Evolutionary conservation across 2,888 invertebrate genomes (phyloP), one percentile per base, ranked within the genome.

Genomic region (Drosophila cyrtoloma): DNA sequence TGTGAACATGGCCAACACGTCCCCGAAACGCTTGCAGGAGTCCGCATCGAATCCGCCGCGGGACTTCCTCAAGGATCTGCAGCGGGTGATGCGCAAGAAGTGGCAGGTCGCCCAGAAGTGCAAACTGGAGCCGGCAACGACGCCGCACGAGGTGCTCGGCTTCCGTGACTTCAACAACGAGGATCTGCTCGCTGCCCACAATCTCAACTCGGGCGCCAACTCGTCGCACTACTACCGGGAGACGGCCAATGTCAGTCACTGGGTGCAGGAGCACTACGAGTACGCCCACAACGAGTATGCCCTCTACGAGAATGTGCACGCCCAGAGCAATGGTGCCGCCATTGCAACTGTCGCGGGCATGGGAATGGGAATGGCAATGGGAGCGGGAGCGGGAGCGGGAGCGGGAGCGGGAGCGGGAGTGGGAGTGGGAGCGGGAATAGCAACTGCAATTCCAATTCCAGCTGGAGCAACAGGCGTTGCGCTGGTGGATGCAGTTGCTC

Each of bases 21-120:
- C 96, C 12, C 97, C 97, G 5, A 97, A 96, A 92, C 96, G 96
- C 84, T 93, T 97, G 35, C 95, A 95, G 0, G 96, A 97, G 70
- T 96, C 96, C 0, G 95, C 95, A 69, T 95, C 96, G 79, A 96
- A 96, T 87, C 97, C 97, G 4, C 96, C 97, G 0, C 95, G 96
- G 33, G 97, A 97, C 70, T 98, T 98, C 91, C 94, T 98, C 53
- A 96, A 97, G 91, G 98, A 98, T 92, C 94, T 98, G 57, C 98
- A 98, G 91, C 95, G 98, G 61, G 98, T 98, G 0, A 98, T 98
- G 97, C 95, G 97, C 80, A 98, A 98, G 91, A 98, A 98, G 91
- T 97, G 97, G 97, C 97, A 97, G 90, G 97, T 98, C 1, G 98
- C 98, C 5, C 98, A 98, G 91, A 98, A 98, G 92, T 97, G 98